These are phyloP conservation scores for Hyposoter didymator DNA, from an alignment of 2,888 invertebrate species.

Conservation along the genomic window DNA sequence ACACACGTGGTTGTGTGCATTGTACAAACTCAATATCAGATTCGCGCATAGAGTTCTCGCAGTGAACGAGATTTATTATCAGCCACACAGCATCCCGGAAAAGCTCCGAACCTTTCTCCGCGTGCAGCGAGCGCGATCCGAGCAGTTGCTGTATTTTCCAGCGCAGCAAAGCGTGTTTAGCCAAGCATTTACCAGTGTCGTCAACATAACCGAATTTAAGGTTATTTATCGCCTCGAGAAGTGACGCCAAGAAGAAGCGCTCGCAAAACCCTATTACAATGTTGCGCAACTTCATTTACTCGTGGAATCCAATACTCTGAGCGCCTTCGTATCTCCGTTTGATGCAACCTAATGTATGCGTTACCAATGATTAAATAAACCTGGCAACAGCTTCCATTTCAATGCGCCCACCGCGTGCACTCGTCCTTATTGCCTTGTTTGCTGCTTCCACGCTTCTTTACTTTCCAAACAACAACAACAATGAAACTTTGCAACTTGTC, in stretches of 20 bases:
- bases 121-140: too few species aligned
- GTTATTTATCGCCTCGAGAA: constrained; percentile 59
- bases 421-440: constrained; percentile 44
- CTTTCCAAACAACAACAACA: background rate
- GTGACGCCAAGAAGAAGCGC: background rate
- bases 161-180: constrained; percentile 56
- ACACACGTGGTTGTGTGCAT: constrained; percentile 56
- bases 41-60: constrained; percentile 68
- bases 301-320: background rate
- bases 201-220: constrained; percentile 66
- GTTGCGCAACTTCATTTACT: constrained; percentile 14
- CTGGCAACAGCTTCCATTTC: constrained; percentile 19
- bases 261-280: constrained; percentile 21
- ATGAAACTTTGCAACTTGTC: background rate
- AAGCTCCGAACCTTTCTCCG: constrained; percentile 48
- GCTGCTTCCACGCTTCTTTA: background rate
- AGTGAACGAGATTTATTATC: constrained; percentile 74
- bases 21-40: constrained; percentile 74
- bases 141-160: constrained; percentile 47
- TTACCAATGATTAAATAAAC: constrained; percentile 42
- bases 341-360: background rate
- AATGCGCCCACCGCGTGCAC: background rate
- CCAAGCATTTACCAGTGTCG: constrained; percentile 64
- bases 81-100: constrained; percentile 41
- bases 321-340: background rate